These are phyloP conservation scores for Wiebesia pumilae DNA, from an alignment of 1,140 invertebrate genomes.

Conservation along the genomic window DNA sequence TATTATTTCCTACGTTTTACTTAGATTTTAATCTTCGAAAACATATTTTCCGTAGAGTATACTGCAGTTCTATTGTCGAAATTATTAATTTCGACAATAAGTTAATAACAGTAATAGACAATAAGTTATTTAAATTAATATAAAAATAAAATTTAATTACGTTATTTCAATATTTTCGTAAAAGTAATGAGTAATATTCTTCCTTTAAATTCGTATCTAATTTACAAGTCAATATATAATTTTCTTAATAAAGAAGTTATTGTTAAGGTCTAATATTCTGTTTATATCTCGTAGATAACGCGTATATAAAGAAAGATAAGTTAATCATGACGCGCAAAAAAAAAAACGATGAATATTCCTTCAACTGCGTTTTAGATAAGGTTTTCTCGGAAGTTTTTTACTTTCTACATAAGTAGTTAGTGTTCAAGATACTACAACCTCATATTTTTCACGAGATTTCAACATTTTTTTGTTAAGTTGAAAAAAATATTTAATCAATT, in stretches of 20 bases:
- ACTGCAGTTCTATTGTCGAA: neutral
- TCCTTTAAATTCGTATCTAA: neutral
- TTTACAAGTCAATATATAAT: neutral
- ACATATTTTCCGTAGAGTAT: neutral
- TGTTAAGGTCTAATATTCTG: constrained; percentile 5
- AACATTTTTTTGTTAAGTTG: neutral
- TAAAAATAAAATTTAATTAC: neutral
- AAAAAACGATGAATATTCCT: constrained; percentile 26
- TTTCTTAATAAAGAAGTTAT: neutral
- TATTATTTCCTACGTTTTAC: neutral
- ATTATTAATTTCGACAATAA: neutral
- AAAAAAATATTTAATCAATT: neutral
- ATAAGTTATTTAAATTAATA: too few species aligned
- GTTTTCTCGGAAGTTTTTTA: constrained; percentile 21
- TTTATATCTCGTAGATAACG: neutral
- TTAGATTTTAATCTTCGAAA: constrained; percentile 2
- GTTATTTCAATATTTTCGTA: neutral
- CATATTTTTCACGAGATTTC: neutral
- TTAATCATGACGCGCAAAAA: constrained; percentile 10
- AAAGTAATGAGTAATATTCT: neutral
- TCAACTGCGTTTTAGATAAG: constrained; percentile 23
- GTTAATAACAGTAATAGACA: too few species aligned
- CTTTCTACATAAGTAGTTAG: constrained; percentile 4
- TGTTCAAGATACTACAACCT: constrained; percentile 3
- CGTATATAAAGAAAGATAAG: constrained; percentile 8